phyloP scores from a whole-genome alignment of 2,888 invertebrate species.

The Platycheirus albimanus region DNA sequence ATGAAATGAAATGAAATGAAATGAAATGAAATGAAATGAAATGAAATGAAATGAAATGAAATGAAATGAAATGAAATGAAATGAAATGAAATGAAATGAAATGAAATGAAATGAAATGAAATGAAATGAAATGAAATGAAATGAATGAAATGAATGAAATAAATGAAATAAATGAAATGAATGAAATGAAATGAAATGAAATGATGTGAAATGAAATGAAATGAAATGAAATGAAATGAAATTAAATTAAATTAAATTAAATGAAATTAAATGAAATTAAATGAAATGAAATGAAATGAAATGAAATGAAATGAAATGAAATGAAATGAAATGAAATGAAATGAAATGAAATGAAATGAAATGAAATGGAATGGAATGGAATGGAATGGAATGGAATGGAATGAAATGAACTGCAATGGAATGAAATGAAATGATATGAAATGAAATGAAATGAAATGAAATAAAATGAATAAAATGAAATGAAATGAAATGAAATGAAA shows the following conservation, averaged over 20 bases:
- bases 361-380: constrained; percentile 1
- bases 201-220: neutral
- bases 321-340: neutral
- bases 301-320: neutral
- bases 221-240: neutral
- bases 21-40: neutral
- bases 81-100: neutral
- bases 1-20: neutral
- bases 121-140: neutral
- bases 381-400: neutral
- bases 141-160: neutral
- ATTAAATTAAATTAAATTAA: neutral
- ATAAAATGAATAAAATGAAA: neutral
- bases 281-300: neutral
- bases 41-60: neutral
- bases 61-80: neutral
- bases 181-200: neutral
- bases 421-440: neutral
- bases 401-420: neutral
- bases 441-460: neutral
- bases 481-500: neutral
- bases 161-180: neutral
- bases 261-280: neutral
- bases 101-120: neutral
- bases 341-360: too few relatives aligned